phyloP scores from a whole-genome alignment of 1,140 invertebrate species.

The Pinna nobilis region DNA sequence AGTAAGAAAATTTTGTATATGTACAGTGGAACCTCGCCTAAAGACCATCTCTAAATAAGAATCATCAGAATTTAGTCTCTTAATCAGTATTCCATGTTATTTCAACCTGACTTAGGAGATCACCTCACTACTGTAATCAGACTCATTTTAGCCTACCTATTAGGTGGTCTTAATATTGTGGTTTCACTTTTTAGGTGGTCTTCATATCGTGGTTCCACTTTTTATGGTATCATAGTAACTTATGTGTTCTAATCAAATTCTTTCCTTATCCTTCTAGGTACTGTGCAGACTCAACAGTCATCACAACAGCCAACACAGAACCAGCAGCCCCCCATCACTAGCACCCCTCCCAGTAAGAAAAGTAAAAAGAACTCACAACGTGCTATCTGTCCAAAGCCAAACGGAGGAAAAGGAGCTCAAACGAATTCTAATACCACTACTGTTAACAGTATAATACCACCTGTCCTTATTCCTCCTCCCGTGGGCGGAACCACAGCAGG shows the following conservation, averaged over 20 bases:
- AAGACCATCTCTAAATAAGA: too few species aligned
- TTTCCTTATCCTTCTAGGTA: constrained; percentile 16
- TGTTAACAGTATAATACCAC: not conserved
- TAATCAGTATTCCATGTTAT: too few species aligned
- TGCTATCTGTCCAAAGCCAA: constrained; percentile 58
- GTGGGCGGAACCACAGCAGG: not conserved
- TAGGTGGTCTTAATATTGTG: too few species aligned
- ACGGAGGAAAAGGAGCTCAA: constrained; percentile 18
- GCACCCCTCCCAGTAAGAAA: constrained; percentile 36
- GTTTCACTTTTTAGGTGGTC: too few species aligned
- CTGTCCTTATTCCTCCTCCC: not conserved
- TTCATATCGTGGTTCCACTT: too few species aligned
- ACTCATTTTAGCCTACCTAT: too few species aligned
- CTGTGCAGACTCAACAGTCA: constrained; percentile 49
- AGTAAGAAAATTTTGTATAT: too few species aligned
- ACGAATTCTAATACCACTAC: not conserved
- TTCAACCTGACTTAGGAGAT: too few species aligned
- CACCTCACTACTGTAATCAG: too few species aligned
- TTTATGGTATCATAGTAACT: too few species aligned
- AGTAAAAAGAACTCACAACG: constrained; percentile 48
- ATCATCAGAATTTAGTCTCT: too few species aligned
- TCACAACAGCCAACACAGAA: constrained; percentile 7
- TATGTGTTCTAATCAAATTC: not conserved
- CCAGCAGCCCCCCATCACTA: not conserved
- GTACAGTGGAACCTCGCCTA: too few species aligned